phyloP scores from a whole-genome alignment of 2,113 vertebrate genomes.

The Prinia subflava region DNA sequence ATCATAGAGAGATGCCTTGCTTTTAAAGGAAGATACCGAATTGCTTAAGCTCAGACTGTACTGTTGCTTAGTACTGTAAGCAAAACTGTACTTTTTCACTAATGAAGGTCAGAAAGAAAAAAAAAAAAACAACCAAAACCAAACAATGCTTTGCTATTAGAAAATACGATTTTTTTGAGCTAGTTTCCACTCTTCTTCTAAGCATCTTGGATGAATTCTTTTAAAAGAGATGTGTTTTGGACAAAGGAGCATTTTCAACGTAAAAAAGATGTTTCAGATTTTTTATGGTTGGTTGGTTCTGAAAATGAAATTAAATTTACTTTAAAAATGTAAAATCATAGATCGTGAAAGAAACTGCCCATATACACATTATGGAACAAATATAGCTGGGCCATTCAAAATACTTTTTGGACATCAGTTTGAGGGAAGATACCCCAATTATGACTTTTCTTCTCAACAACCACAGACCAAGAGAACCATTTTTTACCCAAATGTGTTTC shows the following conservation, averaged over 20 bases:
- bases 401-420: not conserved
- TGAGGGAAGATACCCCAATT: not conserved
- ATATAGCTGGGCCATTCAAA: not conserved
- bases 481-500: not conserved
- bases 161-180: not conserved
- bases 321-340: not conserved
- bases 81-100: not conserved
- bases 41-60: not conserved
- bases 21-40: not conserved
- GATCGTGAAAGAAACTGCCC: not conserved
- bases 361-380: not conserved
- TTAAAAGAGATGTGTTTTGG: not conserved
- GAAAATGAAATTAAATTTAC: not conserved
- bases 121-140: not conserved
- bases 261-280: not conserved
- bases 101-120: not conserved
- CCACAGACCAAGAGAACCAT: not conserved
- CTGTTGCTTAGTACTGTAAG: not conserved
- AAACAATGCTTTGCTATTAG: not conserved
- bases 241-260: accelerated
- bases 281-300: not conserved
- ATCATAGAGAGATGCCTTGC: not conserved
- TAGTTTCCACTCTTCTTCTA: not conserved
- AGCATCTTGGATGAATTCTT: not conserved
- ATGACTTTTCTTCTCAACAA: not conserved